Evolutionary conservation across 2,888 invertebrate species (phyloP), one percentile per base, ranked within the genome.

Genomic region (Idaea dimidiata): DNA sequence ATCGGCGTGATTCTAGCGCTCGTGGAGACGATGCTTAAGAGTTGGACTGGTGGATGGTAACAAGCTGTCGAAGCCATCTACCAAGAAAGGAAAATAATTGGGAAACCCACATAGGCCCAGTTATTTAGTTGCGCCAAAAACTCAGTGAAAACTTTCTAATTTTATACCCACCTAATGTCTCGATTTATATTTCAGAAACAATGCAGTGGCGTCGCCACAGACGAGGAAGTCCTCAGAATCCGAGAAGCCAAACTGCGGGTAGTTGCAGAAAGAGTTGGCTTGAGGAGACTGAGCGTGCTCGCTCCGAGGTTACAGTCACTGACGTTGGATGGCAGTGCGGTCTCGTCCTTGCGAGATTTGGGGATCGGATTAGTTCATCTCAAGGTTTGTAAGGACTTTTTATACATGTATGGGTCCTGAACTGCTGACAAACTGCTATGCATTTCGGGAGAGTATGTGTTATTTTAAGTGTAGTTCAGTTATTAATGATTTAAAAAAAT

Each of bases 311-410:
- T 96, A 3, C 87, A 93, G 10, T 93, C 93, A 5, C 84, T 96
- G 54, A 94, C 93, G 54, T 84, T 96, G 5, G 95, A 95, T 66
- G 96, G 96, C 32, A 96, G 96, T 71, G 94, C 94, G 7, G 82
- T 96, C 0, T 89, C 93, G 6, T 95, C 96, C 0, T 79, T 96
- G 58, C 88, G 96, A 62, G 96, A 96, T 75, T 90, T 96, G 17
- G 96, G 96, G 17, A 94, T 94, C 68, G 94, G 94, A 24, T 85
- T 96, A 66, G 88, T 90, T 59, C 93, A 93, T 76, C 82, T 95
- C 33, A 94, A 93, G 83, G 93, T 94, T 75, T 63, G 60, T 62
- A 32, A 16, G 32, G 53, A n/a, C 43, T 43, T 43, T 0, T 43
- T 0, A 43, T 24, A 24, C 24, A 24, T 24, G 5, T 24, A 24